Base-by-base conservation (phyloP, 2,888 invertebrate species). In the Pristionchus fissidentatus region DNA sequence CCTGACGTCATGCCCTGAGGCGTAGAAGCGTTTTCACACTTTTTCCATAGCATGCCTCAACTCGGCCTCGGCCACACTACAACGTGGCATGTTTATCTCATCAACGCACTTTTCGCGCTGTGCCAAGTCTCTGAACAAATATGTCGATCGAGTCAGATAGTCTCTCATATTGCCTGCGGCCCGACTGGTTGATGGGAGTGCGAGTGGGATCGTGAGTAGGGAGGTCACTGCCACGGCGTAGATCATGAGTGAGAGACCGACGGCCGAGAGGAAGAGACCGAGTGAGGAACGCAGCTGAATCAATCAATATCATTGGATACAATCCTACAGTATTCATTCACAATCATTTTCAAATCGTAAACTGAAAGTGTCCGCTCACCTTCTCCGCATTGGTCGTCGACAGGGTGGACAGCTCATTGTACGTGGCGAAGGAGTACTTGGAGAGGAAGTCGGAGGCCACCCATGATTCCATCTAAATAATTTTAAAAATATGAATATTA, bases 341-440 rank as follows among this genome's bases (percentile, higher is more conserved):
- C 13, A 5, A 10, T 29, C 10, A 7, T 7, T 35, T 66, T 38
- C 22, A 73, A 41, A n/a, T 38, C 35, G 26, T 41, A 38, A 52
- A 52, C n/a, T 29, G 3, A 7, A 8, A 0, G 57, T 29, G 57
- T 57, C n/a, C 2, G 10, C 52, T 1, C n/a, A 79, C 79, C 57
- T 55, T 38, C 22, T 79, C 66, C 32, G 62, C 22, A 26, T 66
- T 35, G 22, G 41, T 8, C 35, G 62, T 38, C 3, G 81, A 43
- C 19, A 81, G 62, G n/a, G 55, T 49, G 4, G 62, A 32, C 52
- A 87, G 78, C 79, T 91, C 90, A 78, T 89, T 90, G 85, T 91
- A 91, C 26, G 90, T 89, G 35, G 85, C 75, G 52, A 90, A 89
- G 35, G 87, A 88, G 62, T 87, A 85, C 35, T 84, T 84, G 19